Conservation (phyloP, 2,888 invertebrate species). For the Epirrhoe alternata region DNA sequence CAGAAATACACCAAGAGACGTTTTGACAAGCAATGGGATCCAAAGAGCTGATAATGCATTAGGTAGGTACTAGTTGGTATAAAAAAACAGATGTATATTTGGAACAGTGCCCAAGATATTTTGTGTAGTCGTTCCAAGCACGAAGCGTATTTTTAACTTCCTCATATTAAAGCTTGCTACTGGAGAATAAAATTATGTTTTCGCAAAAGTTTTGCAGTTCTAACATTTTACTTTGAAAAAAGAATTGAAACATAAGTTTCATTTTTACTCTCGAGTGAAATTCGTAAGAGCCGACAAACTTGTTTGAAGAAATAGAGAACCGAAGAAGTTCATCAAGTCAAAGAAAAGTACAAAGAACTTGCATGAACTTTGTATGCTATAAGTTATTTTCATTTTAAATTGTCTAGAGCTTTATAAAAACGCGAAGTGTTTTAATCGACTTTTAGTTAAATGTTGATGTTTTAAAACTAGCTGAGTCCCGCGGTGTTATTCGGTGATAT, state of each 20-base stretch:
- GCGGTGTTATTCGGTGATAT: too few species aligned
- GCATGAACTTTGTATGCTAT: slow-evolving; percentile 22
- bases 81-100: background rate
- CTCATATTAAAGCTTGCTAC: background rate
- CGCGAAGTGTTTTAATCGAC: background rate
- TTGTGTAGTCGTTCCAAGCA: background rate
- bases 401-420: slow-evolving; percentile 2
- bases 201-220: background rate
- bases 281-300: slow-evolving; percentile 12
- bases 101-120: background rate
- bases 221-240: slow-evolving; percentile 3
- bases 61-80: background rate
- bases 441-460: background rate
- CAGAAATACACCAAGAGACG: too few species aligned
- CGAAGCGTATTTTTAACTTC: slow-evolving; percentile 5
- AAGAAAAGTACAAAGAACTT: slow-evolving; percentile 30
- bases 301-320: slow-evolving; percentile 29
- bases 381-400: slow-evolving; percentile 16
- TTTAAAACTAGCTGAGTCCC: background rate
- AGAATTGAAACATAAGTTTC: slow-evolving; percentile 7
- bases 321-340: slow-evolving; percentile 28
- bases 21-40: too few species aligned
- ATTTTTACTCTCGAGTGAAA: slow-evolving; percentile 22
- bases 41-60: background rate
- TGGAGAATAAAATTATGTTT: background rate